Percentiles rank a stretch among this genome's conserved stretches.
These are phyloP conservation scores for Excalfactoria chinensis DNA, from an alignment of 2,113 vertebrate genomes.

Conservation along the genomic window DNA sequence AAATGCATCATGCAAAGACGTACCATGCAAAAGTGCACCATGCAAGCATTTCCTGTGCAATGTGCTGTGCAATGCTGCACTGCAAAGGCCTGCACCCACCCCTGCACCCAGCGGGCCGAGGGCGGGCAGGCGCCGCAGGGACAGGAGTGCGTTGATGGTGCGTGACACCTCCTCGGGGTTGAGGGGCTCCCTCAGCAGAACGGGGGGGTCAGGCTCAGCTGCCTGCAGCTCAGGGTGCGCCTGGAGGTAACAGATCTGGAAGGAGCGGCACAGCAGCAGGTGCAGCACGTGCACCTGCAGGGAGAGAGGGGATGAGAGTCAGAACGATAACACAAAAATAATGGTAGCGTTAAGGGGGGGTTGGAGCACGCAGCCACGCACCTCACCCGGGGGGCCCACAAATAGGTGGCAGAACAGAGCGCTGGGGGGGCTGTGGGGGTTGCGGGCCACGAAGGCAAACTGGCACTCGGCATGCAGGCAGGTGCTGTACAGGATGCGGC, in stretches of 20 bases:
- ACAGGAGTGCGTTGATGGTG: slow-evolving; percentile 92
- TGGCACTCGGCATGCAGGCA: slow-evolving; percentile 81
- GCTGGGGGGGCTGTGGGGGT: slow-evolving; percentile 80
- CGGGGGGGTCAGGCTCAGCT: not conserved
- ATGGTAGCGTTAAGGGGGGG: too few relatives aligned
- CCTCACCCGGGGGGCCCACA: slow-evolving; percentile 80
- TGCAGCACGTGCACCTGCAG: slow-evolving; percentile 89
- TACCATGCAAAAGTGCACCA: rapidly evolving
- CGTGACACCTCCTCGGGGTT: slow-evolving; percentile 89
- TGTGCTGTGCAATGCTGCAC: rapidly evolving
- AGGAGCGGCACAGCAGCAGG: slow-evolving; percentile 92
- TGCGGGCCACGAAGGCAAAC: slow-evolving; percentile 93
- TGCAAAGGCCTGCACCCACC: slow-evolving; percentile 60
- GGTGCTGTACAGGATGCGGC: slow-evolving; percentile 88
- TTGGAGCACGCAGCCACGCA: not conserved
- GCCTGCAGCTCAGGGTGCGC: slow-evolving; percentile 86
- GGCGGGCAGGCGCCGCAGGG: slow-evolving; percentile 87
- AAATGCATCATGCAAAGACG: too few relatives aligned
- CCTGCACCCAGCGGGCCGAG: slow-evolving; percentile 65
- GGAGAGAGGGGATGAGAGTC: not conserved
- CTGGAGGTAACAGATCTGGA: slow-evolving; percentile 89
- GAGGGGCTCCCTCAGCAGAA: slow-evolving; percentile 78
- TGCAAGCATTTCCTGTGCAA: rapidly evolving
- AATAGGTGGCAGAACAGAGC: slow-evolving; percentile 94
- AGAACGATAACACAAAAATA: not conserved